Conservation (phyloP, 2,113 vertebrate genomes). For the Myiozetetes cayanensis region DNA sequence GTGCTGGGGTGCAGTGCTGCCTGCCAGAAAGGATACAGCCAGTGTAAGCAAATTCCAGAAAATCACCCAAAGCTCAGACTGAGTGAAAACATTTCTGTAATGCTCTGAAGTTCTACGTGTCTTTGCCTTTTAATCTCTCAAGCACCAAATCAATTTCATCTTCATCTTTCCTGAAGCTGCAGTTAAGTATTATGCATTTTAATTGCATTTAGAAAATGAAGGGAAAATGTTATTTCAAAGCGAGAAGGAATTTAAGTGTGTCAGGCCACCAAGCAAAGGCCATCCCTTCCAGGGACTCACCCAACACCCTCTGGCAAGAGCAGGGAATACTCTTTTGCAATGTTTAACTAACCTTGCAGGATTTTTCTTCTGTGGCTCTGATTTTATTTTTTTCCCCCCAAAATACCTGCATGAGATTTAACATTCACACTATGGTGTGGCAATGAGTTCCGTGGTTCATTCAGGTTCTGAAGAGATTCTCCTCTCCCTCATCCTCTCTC, state of each 20-base stretch:
- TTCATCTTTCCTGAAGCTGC: neutral
- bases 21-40: neutral
- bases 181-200: neutral
- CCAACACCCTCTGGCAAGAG: neutral
- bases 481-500: neutral
- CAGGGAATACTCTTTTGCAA: neutral
- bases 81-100: neutral
- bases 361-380: neutral
- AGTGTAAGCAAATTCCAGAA: neutral
- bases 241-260: neutral
- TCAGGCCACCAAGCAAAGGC: rapidly evolving
- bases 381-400: neutral
- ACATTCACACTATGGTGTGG: neutral
- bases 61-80: neutral
- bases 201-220: neutral
- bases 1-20: neutral
- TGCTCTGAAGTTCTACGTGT: neutral
- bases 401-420: neutral
- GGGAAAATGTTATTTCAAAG: neutral
- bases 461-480: neutral
- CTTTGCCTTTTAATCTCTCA: neutral
- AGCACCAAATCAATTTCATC: neutral
- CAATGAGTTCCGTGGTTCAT: neutral
- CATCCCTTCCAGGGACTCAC: neutral
- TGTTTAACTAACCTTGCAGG: neutral